These are phyloP conservation scores for Micronycteris hirsuta DNA, from an alignment of 2,113 vertebrate species.

Conservation along the genomic window DNA sequence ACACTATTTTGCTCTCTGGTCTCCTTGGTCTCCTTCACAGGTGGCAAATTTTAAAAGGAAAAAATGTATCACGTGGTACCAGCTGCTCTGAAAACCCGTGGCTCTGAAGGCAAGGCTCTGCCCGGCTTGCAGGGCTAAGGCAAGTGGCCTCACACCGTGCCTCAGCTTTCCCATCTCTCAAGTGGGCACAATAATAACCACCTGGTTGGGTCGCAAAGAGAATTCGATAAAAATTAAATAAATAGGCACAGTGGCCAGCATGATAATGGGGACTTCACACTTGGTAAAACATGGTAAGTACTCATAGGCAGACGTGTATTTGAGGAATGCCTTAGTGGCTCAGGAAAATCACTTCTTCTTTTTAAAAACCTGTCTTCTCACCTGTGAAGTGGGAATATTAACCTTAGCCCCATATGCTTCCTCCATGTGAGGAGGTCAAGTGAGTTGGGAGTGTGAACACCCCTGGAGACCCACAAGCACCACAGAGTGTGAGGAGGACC, in stretches of 20 bases:
- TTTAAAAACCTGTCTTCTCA: not conserved
- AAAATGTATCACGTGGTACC: rapidly evolving
- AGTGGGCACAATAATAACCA: not conserved
- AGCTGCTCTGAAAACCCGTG: not conserved
- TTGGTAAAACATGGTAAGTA: not conserved
- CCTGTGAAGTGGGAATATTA: not conserved
- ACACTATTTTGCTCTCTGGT: rapidly evolving
- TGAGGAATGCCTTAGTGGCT: not conserved
- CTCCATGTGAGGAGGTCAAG: not conserved
- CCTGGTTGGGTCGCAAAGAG: not conserved
- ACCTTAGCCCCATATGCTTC: not conserved
- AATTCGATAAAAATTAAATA: not conserved
- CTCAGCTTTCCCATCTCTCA: not conserved
- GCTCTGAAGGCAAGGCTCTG: not conserved
- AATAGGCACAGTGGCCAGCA: rapidly evolving
- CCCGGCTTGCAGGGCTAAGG: not conserved
- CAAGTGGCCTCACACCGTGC: no score
- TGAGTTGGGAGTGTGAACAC: rapidly evolving
- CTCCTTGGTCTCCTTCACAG: not conserved
- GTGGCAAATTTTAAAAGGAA: not conserved
- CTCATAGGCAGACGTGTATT: no score
- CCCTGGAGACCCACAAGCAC: no score
- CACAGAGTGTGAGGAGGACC: rapidly evolving
- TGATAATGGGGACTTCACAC: no score
- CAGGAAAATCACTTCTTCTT: not conserved